phyloP scores from a whole-genome alignment of 2,113 vertebrate genomes.

The Platichthys stellatus region DNA sequence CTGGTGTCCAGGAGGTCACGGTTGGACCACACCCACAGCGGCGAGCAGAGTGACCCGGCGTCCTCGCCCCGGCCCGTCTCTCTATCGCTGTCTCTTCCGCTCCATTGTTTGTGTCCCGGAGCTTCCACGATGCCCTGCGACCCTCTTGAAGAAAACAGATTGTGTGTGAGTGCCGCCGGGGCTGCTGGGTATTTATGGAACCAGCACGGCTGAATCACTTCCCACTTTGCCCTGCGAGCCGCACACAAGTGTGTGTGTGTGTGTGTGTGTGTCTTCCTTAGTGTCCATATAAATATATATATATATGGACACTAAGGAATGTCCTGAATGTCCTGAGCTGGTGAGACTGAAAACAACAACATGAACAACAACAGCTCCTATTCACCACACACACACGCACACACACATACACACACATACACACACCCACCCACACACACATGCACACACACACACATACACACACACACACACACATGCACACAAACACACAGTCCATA shows the following conservation, averaged over 20 bases:
- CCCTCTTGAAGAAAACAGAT: conserved; percentile 67
- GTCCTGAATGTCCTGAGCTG: conserved; percentile 4
- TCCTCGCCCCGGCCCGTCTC: conserved; percentile 41
- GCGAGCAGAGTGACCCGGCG: conserved; percentile 41
- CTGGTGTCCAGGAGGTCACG: not conserved
- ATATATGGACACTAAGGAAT: no score
- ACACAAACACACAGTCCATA: not conserved
- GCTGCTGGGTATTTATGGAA: conserved; percentile 77
- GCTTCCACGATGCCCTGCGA: conserved; percentile 70
- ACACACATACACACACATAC: conserved; percentile 2
- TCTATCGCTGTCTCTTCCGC: conserved; percentile 69
- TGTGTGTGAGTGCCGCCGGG: conserved; percentile 56
- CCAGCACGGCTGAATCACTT: conserved; percentile 77
- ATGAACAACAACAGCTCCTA: conserved; percentile 63
- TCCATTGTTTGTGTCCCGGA: conserved; percentile 71
- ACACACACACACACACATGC: conserved; percentile 1
- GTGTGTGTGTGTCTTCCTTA: not conserved
- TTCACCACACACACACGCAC: not conserved
- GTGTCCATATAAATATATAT: conserved; percentile 17
- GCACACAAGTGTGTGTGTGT: conserved; percentile 1
- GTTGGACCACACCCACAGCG: conserved; percentile 13
- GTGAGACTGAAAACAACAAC: conserved; percentile 8
- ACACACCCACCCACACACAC: conserved; percentile 4
- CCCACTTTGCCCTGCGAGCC: conserved; percentile 50
- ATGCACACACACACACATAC: conserved; percentile 5